These are phyloP conservation scores for Metallyticus violacea DNA, from an alignment of 2,888 invertebrate genomes.

Conservation along the genomic window DNA sequence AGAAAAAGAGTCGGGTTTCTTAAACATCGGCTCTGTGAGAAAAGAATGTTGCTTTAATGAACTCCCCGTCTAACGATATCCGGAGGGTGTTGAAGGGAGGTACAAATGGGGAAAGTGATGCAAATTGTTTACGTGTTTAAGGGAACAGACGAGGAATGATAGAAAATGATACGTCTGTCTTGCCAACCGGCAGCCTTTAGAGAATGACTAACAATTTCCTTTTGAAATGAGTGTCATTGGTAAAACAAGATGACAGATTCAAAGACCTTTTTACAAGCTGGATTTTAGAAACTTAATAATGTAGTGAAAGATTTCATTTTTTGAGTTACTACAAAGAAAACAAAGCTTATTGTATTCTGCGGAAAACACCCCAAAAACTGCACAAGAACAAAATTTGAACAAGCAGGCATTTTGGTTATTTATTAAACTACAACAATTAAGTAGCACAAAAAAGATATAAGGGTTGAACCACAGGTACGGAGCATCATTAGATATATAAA, in stretches of 20 bases:
- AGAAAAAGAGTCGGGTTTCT: neutral
- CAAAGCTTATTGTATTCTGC: no score
- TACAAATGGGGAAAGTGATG: neutral
- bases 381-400: no score
- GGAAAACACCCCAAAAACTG: no score
- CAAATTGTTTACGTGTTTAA: neutral
- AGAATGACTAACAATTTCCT: neutral
- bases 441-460: no score
- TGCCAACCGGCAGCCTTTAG: neutral
- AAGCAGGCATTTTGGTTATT: no score
- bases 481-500: no score
- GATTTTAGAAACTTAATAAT: no score
- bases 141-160: neutral
- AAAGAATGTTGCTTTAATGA: neutral
- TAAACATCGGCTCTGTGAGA: neutral
- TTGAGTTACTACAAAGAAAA: no score
- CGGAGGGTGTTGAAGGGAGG: neutral
- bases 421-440: no score
- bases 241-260: neutral
- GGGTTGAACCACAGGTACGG: no score
- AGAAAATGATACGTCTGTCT: neutral
- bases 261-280: no score
- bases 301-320: no score
- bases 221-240: neutral
- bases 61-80: neutral